Evolutionary conservation across 1,140 invertebrate species (phyloP).

Genomic region (Drosophila pectinifera): DNA sequence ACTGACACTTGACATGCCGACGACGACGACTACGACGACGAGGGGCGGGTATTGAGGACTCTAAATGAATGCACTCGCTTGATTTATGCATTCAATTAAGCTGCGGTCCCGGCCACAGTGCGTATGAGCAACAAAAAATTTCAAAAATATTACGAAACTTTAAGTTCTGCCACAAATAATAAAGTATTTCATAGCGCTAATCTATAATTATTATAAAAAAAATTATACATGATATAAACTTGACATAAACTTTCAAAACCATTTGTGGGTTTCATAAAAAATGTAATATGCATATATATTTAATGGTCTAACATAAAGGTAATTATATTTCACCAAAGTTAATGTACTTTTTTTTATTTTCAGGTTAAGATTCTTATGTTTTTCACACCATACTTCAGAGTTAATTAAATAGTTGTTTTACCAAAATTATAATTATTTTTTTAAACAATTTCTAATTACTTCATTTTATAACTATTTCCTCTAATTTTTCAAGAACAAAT

Average conservation of each 20-base stretch:
- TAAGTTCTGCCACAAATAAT: slow-evolving; percentile 10
- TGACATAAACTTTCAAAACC: background rate
- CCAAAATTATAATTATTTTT: background rate
- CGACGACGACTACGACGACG: slow-evolving; percentile 4
- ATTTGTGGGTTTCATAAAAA: background rate
- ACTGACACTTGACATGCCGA: slow-evolving; percentile 77
- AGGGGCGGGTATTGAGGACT: slow-evolving; percentile 35
- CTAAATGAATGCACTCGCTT: slow-evolving; percentile 73
- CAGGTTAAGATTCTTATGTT: too few relatives aligned
- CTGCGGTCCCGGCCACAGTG: slow-evolving; percentile 35
- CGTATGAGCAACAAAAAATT: slow-evolving; percentile 15
- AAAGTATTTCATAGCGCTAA: background rate
- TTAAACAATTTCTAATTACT: too few relatives aligned
- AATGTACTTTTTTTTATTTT: too few relatives aligned
- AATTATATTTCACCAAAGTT: too few relatives aligned
- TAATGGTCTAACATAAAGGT: background rate
- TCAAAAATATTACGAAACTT: slow-evolving; percentile 8
- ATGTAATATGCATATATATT: background rate
- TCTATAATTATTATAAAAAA: slow-evolving; percentile 3
- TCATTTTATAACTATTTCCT: background rate
- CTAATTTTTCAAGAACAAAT: background rate
- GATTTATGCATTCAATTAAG: slow-evolving; percentile 80
- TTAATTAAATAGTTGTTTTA: too few relatives aligned
- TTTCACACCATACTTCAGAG: too few relatives aligned
- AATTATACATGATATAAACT: background rate